phyloP scores from a whole-genome alignment of 2,888 invertebrate species.

The Nymphalis urticae region DNA sequence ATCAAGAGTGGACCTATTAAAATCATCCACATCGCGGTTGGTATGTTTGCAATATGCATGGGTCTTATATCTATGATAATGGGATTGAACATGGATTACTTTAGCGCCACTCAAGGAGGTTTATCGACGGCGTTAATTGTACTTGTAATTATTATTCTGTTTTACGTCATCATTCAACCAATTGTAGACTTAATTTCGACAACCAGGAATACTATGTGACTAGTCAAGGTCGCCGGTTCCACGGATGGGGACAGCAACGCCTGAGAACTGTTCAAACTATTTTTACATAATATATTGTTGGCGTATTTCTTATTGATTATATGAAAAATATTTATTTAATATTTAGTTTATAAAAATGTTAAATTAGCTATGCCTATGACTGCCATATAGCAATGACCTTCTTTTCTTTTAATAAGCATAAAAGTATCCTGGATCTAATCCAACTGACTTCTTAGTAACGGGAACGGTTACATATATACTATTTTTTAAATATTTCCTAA shows the following conservation, averaged over 20 bases:
- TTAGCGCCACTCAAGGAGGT: constrained; percentile 52
- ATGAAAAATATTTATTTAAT: too few species aligned
- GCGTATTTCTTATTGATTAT: not conserved
- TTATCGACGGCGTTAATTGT: constrained; percentile 63
- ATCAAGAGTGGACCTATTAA: constrained; percentile 75
- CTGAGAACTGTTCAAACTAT: constrained; percentile 39
- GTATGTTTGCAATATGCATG: constrained; percentile 72
- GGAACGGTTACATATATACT: too few species aligned
- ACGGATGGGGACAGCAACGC: constrained; percentile 60
- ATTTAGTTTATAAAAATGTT: too few species aligned
- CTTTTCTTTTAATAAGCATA: too few species aligned
- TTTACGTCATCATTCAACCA: constrained; percentile 66
- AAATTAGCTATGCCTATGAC: too few species aligned
- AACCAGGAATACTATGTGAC: constrained; percentile 64
- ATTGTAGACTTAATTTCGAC: constrained; percentile 63
- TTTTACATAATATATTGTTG: not conserved
- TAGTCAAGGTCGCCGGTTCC: constrained; percentile 52
- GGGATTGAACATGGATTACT: constrained; percentile 71
- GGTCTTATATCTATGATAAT: constrained; percentile 74
- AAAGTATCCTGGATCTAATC: too few species aligned
- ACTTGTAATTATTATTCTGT: constrained; percentile 58
- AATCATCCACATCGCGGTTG: constrained; percentile 78
- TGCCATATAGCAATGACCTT: too few species aligned
- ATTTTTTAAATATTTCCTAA: too few species aligned
- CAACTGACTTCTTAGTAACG: too few species aligned